Evolutionary conservation across 2,113 vertebrate species (phyloP).

Genomic region (Aptenodytes forsteri): DNA sequence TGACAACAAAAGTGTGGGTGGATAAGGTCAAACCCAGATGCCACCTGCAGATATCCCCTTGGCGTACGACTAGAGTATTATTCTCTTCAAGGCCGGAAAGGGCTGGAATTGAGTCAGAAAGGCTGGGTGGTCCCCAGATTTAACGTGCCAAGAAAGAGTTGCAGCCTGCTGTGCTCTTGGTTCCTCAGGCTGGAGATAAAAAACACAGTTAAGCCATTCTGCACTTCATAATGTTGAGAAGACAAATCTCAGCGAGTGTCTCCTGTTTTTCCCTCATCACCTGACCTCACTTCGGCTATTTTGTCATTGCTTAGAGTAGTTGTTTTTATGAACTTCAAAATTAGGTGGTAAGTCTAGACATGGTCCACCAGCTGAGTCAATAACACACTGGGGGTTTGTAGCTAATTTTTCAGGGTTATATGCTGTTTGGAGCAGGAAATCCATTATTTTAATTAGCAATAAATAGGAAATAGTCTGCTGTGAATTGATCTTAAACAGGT

Average conservation of each 20-base stretch:
- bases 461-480: slow-evolving; percentile 66
- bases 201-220: not conserved
- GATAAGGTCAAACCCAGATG: slow-evolving; percentile 28
- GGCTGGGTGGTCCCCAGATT: not conserved
- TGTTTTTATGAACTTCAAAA: not conserved
- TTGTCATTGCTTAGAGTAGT: not conserved
- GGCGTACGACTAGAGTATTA: not conserved
- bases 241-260: not conserved
- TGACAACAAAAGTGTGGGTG: slow-evolving; percentile 25
- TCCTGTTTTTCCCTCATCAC: not conserved
- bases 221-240: not conserved
- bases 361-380: not conserved
- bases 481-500: slow-evolving; percentile 64
- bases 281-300: not conserved
- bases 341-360: not conserved
- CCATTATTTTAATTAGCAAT: slow-evolving; percentile 60
- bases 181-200: not conserved
- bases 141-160: not conserved
- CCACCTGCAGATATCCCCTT: slow-evolving; percentile 41
- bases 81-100: slow-evolving; percentile 23
- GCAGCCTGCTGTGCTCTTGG: not conserved
- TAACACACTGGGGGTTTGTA: not conserved
- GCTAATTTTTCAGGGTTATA: slow-evolving; percentile 25
- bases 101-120: not conserved
- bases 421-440: slow-evolving; percentile 70